Evolutionary conservation across 2,888 invertebrate species (phyloP), one percentile per base, ranked within the genome.

Genomic region (Escarpia spicata): DNA sequence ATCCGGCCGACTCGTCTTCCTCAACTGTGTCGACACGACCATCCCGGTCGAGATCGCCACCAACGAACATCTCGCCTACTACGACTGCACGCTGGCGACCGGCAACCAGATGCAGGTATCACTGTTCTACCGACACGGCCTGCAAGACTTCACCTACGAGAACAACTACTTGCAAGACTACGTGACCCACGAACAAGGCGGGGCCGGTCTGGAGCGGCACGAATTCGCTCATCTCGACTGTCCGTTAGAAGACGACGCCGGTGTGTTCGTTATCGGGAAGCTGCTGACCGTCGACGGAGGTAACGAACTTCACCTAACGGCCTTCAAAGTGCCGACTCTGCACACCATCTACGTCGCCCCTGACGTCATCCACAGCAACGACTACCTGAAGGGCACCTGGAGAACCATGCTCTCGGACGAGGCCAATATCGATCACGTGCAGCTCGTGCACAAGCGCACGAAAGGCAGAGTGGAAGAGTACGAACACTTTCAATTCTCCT

Each of bases 71-170:
- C 91, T 94, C 58, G 75, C 93, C 12, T 94, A 94, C 92, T 94
- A 94, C 75, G 94, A 92, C 8, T 93, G 93, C 37, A 92, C 93
- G 52, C 93, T 94, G 92, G 94, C 94, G n/a, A 94, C 94, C 26
- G 92, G 91, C 12, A 92, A 93, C 26, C 93, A 94, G 92, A 91
- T 92, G 89, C 31, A 93, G 91, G 92, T 94, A 15, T 94, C 94
- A 8, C 92, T 94, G 45, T 91, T 93, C 12, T 94, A 94, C 91
- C 93, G 93, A 44, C 94, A 94, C 91, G 94, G 93, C 52, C 94
- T 94, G 45, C 94, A 94, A 91, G 94, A 94, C 92, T 94, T 94
- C 92, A 94, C 94, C 26, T 94, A 94, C 91, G 92, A 94, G 92
- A 93, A 94, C 92, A 92, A 93, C 37, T 94, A 94, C 90, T 89